Conservation (phyloP, 2,113 vertebrate genomes). For the Monarcha castaneiventris region DNA sequence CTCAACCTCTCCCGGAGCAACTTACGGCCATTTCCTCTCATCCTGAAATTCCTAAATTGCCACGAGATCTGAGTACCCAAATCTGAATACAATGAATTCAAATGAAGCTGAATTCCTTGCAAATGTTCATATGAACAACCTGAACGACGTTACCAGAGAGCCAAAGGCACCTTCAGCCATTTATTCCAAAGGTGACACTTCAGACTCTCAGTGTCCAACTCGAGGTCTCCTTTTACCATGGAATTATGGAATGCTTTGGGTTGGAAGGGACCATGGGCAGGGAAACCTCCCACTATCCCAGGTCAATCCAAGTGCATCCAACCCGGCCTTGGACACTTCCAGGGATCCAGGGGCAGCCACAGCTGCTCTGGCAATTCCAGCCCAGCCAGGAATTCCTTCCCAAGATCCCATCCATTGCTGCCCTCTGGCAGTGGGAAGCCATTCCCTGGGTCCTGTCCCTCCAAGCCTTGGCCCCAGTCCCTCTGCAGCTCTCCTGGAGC, state of each 20-base stretch:
- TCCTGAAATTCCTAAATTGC: not conserved
- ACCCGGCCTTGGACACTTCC: fast-evolving
- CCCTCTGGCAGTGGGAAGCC: not conserved
- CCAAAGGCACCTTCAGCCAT: not conserved
- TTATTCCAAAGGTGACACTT: not conserved
- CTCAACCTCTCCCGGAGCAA: not conserved
- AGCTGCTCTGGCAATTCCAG: not conserved
- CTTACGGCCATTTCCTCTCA: not conserved
- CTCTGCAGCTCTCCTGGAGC: not conserved
- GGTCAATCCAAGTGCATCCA: no score
- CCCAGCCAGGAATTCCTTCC: not conserved
- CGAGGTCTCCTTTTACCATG: not conserved
- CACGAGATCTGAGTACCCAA: not conserved
- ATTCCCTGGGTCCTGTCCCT: not conserved
- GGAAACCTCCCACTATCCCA: not conserved
- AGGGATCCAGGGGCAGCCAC: not conserved
- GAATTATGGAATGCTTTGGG: not conserved
- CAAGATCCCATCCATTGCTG: not conserved
- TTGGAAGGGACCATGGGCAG: not conserved
- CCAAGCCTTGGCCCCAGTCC: not conserved
- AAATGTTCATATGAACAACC: not conserved
- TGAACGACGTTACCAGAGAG: not conserved
- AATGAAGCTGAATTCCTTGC: not conserved
- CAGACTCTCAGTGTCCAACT: not conserved
- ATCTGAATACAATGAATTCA: not conserved